Evolutionary conservation across 2,113 vertebrate genomes (phyloP).

Genomic region (Caloenas nicobarica): DNA sequence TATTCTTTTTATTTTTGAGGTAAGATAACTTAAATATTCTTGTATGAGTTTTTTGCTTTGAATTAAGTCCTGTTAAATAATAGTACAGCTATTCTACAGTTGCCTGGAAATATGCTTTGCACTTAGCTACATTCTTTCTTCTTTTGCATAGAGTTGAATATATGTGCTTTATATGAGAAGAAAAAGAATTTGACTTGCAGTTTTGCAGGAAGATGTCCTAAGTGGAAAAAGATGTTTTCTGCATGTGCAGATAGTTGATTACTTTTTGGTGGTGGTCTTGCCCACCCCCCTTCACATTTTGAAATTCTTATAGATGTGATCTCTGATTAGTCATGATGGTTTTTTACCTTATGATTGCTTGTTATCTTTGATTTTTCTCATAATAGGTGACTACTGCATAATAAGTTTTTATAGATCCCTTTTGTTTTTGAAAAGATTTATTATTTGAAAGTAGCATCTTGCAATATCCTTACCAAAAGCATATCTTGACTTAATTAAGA

Average conservation of each 20-base stretch:
- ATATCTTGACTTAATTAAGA: neutral
- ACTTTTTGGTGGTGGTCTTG: neutral
- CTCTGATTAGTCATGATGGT: neutral
- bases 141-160: neutral
- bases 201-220: neutral
- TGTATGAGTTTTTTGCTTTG: neutral
- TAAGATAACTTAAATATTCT: constrained; percentile 65
- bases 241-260: neutral
- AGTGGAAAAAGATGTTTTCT: neutral
- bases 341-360: neutral
- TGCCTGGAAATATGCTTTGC: neutral
- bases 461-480: neutral
- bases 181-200: neutral
- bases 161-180: neutral
- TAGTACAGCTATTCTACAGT: neutral
- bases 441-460: neutral
- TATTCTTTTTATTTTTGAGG: constrained; percentile 99
- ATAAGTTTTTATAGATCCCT: neutral
- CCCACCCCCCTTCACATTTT: rapidly evolving
- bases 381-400: neutral
- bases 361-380: neutral
- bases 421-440: neutral
- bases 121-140: neutral
- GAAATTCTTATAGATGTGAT: neutral
- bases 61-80: neutral